A percentile compares a stretch with the other conserved stretches of the same genome.
Evolutionary conservation across 2,888 invertebrate genomes (phyloP).

Genomic region (Halictus ligatus): DNA sequence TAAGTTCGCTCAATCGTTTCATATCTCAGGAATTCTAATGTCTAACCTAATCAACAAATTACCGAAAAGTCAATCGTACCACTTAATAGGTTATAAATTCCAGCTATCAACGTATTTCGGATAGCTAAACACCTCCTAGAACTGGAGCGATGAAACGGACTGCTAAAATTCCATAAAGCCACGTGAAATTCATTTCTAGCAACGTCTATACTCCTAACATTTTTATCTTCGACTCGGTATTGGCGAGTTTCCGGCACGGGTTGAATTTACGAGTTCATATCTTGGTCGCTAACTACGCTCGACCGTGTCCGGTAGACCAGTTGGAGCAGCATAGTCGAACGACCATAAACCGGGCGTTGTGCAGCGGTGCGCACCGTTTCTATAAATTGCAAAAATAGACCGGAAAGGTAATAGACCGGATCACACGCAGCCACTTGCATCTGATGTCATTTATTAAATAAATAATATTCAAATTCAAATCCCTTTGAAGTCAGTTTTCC

Average conservation of each 20-base stretch:
- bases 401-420: no score
- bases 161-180: not conserved
- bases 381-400: not conserved
- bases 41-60: not conserved
- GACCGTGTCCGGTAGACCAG: not conserved
- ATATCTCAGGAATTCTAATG: not conserved
- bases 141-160: not conserved
- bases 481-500: no score
- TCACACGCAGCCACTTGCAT: no score
- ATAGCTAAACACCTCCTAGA: not conserved
- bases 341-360: conserved; percentile 55
- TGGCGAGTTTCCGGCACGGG: not conserved
- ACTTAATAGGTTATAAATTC: not conserved
- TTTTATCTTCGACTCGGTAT: not conserved
- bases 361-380: not conserved
- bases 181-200: not conserved
- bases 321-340: not conserved
- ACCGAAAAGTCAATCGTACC: no score
- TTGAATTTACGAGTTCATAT: conserved; percentile 7
- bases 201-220: not conserved
- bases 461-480: no score
- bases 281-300: not conserved
- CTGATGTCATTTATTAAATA: no score
- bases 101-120: not conserved
- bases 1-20: no score